Evolutionary conservation across 2,888 invertebrate species (phyloP), one percentile per base, ranked within the genome.

Genomic region (Liopterus haemorrhoidalis): DNA sequence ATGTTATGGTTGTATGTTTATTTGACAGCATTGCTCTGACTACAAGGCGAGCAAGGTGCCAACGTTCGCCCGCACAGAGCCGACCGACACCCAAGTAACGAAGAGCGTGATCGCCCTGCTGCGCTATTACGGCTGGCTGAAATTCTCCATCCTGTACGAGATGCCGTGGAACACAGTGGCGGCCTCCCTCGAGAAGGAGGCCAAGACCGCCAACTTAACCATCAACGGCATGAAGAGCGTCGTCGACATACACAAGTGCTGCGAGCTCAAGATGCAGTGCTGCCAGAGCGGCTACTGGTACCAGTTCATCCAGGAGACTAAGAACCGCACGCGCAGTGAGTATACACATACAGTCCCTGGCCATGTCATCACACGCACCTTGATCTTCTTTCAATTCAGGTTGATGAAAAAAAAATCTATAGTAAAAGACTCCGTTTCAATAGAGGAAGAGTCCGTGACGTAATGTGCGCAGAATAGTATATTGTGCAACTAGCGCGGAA

Each of bases 71-170:
- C 77, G 95, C 62, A 87, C 94, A 22, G 92, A 91, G 68, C 94
- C 95, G 18, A 92, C 93, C 27, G 89, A 94, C 61, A 90, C 86
- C 28, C 94, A 93, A 79, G 85, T 95, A 51, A 91, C 90, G 48
- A 93, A 94, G 71, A 95, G 95, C 33, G 85, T 96, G 57, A 82
- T 97, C 66, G 84, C 95, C 1, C 74, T 97, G 47, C 72, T 99
- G 59, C 76, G 81, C 45, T 88, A 94, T 70, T 94, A 90, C 72
- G 80, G 85, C 59, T 97, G 97, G 97, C 81, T 81, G 57, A 91
- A 91, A 66, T 95, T 95, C 70, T 85, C 91, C 15, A 86, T 96
- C 49, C 74, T 93, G 33, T 82, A 85, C 59, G 90, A 91, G 64
- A 81, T 84, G 59, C 73, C 78, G 3, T 89, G 86, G 84, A 73